Conservation (phyloP, 2,888 invertebrate genomes). For the Norana najaformis region DNA sequence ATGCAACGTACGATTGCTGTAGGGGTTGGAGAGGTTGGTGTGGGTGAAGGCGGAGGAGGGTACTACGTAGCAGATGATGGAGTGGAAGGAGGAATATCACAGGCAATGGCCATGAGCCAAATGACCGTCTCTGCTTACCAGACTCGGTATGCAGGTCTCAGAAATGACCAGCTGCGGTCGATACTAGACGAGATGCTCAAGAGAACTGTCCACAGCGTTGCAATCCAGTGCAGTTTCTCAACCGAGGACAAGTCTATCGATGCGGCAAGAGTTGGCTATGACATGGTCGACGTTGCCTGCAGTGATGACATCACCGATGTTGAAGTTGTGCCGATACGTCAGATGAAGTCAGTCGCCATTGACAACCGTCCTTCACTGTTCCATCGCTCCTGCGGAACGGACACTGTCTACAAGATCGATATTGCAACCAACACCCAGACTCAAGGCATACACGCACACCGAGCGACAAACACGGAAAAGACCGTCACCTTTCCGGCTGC, state of each 20-base stretch:
- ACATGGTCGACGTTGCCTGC: conserved; percentile 49
- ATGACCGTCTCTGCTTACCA: conserved; percentile 35
- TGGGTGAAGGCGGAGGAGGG: conserved; percentile 27
- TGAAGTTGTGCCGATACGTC: conserved; percentile 49
- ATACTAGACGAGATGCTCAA: conserved; percentile 53
- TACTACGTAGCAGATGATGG: background rate
- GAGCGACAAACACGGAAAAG: conserved; percentile 51
- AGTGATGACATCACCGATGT: conserved; percentile 57
- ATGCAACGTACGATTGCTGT: conserved; percentile 55
- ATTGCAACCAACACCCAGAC: conserved; percentile 38
- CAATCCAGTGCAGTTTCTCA: conserved; percentile 50
- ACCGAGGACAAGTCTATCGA: conserved; percentile 41
- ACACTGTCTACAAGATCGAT: conserved; percentile 36
- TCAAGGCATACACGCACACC: conserved; percentile 40
- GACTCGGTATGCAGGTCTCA: conserved; percentile 42
- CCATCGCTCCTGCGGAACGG: conserved; percentile 38
- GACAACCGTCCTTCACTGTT: conserved; percentile 50
- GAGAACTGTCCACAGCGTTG: conserved; percentile 55
- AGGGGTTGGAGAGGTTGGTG: conserved; percentile 51
- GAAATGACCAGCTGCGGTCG: conserved; percentile 40
- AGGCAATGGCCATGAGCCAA: conserved; percentile 42
- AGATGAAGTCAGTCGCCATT: conserved; percentile 51
- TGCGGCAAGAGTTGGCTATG: conserved; percentile 32
- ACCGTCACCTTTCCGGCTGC: conserved; percentile 45
- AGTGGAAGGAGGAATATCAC: conserved; percentile 31